These are phyloP conservation scores for Lydus trimaculatus DNA, from an alignment of 2,888 invertebrate genomes.

Conservation along the genomic window DNA sequence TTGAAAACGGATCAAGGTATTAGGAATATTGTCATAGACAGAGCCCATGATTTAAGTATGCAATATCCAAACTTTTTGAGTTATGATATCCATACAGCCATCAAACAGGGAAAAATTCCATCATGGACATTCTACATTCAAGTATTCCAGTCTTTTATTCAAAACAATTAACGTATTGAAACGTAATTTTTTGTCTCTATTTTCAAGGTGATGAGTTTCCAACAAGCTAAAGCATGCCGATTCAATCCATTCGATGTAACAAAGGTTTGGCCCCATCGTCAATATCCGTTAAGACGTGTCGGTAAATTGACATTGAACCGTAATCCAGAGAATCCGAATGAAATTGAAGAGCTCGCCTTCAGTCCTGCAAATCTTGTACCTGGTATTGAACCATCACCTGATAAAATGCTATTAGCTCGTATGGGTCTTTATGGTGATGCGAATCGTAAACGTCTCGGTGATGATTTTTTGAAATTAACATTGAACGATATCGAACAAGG, in stretches of 20 bases:
- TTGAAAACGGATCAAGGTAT: constrained; percentile 92
- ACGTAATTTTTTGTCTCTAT: neutral
- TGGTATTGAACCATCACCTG: constrained; percentile 92
- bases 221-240: constrained; percentile 78
- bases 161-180: neutral
- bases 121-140: constrained; percentile 85
- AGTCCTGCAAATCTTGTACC: constrained; percentile 90
- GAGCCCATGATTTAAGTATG: constrained; percentile 74
- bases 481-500: constrained; percentile 92
- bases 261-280: constrained; percentile 89
- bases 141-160: constrained; percentile 35
- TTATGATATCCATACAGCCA: constrained; percentile 89
- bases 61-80: constrained; percentile 89
- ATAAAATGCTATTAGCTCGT: constrained; percentile 91
- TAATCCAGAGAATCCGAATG: constrained; percentile 91
- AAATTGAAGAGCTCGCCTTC: constrained; percentile 93
- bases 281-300: constrained; percentile 87
- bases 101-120: constrained; percentile 75
- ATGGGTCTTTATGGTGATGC: constrained; percentile 92
- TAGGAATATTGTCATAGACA: constrained; percentile 75
- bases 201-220: constrained; percentile 75
- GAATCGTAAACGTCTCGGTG: constrained; percentile 88
- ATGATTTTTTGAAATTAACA: constrained; percentile 91
- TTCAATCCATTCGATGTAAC: constrained; percentile 96
- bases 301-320: constrained; percentile 86